Evolutionary conservation across 2,888 invertebrate species (phyloP).

Genomic region (Synergus laeviventris): DNA sequence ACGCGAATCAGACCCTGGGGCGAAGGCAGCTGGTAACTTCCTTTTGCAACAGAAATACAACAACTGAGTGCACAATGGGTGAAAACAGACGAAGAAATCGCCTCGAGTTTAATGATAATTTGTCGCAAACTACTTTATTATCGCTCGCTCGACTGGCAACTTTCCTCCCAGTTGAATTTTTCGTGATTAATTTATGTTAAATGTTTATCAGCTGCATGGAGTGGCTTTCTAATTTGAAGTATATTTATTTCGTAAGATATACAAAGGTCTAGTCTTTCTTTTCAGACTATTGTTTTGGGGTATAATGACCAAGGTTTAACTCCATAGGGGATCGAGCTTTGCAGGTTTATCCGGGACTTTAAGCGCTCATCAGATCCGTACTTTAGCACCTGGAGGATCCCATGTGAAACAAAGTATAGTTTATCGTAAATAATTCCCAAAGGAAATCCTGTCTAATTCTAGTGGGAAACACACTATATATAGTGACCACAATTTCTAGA

Average conservation of each 20-base stretch:
- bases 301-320: slow-evolving; percentile 46
- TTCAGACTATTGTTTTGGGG: slow-evolving; percentile 43
- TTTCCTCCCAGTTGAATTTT: slow-evolving; percentile 4
- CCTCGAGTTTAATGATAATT: slow-evolving; percentile 58
- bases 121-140: slow-evolving; percentile 62
- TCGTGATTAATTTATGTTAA: background rate
- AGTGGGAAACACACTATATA: slow-evolving; percentile 41
- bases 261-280: background rate
- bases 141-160: slow-evolving; percentile 54
- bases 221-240: too few relatives aligned
- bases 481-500: background rate
- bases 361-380: slow-evolving; percentile 36
- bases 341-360: slow-evolving; percentile 49
- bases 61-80: slow-evolving; percentile 54
- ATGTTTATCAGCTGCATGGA: background rate
- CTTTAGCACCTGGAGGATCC: slow-evolving; percentile 42
- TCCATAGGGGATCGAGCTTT: slow-evolving; percentile 44
- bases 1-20: slow-evolving; percentile 63
- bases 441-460: slow-evolving; percentile 41
- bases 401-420: slow-evolving; percentile 41
- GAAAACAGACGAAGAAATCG: slow-evolving; percentile 58
- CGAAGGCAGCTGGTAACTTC: slow-evolving; percentile 66
- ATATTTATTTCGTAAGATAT: background rate
- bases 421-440: slow-evolving; percentile 48
- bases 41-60: slow-evolving; percentile 51